Evolutionary conservation across 2,888 invertebrate species (phyloP).

Genomic region (Apeira syringaria): DNA sequence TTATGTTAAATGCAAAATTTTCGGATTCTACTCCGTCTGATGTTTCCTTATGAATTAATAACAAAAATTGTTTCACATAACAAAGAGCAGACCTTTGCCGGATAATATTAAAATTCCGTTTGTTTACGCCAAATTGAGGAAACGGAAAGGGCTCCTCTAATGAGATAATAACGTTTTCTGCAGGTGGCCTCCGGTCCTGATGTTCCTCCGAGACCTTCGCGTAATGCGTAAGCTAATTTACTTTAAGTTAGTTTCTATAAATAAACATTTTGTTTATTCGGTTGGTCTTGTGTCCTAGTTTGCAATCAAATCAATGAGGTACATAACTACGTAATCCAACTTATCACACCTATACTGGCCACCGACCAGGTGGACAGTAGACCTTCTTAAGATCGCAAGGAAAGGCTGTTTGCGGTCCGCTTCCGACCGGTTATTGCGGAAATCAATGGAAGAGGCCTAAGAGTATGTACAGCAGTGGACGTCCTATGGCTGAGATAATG

Average conservation of each 20-base stretch:
- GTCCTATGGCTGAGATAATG: no score
- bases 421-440: no score
- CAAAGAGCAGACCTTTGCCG: conserved; percentile 45
- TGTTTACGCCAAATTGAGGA: conserved; percentile 63
- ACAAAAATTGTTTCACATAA: conserved; percentile 47
- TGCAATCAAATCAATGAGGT: background rate
- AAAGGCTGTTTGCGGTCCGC: no score
- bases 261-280: background rate
- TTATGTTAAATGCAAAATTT: conserved; percentile 9
- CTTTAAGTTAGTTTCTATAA: conserved; percentile 10
- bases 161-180: conserved; percentile 68
- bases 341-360: no score
- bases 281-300: background rate
- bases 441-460: no score
- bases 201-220: conserved; percentile 15
- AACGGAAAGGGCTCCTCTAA: conserved; percentile 62
- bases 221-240: conserved; percentile 21
- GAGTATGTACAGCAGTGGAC: no score
- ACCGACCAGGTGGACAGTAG: no score
- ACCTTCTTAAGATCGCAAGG: no score
- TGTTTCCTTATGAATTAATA: conserved; percentile 34
- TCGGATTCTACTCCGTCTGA: conserved; percentile 13
- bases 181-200: conserved; percentile 22
- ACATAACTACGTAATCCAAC: no score
- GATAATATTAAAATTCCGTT: conserved; percentile 67